Conservation (phyloP, 2,797 vertebrate species). For the Darevskia nairensis region DNA sequence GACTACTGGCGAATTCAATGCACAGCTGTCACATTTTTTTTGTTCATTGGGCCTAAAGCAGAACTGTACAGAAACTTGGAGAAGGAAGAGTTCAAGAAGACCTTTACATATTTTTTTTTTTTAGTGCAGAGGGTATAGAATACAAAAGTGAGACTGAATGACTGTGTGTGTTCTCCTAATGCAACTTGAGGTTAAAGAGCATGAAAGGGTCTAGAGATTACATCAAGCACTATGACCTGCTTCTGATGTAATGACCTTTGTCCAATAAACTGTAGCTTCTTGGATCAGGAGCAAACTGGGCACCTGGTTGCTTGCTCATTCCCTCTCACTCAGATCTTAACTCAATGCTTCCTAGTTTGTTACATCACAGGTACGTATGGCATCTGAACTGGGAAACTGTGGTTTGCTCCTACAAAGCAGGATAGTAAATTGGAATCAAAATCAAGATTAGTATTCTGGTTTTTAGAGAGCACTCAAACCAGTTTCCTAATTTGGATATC, state of each 20-base stretch:
- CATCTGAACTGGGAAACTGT: not conserved
- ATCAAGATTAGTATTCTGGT: not conserved
- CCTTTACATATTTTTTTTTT: not conserved
- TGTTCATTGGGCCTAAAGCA: not conserved
- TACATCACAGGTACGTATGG: not conserved
- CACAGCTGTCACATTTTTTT: not conserved
- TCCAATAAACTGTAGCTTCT: not conserved
- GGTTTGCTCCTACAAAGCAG: not conserved
- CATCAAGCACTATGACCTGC: not conserved
- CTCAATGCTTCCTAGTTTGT: not conserved
- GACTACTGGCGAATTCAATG: constrained; percentile 51
- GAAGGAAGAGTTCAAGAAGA: not conserved
- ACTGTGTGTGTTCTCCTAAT: not conserved
- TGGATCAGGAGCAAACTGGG: not conserved
- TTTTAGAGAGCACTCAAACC: not conserved
- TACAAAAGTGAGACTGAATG: not conserved
- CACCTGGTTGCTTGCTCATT: not conserved
- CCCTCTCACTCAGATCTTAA: not conserved
- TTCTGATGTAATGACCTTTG: not conserved
- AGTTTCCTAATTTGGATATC: not conserved
- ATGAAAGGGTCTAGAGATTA: not conserved
- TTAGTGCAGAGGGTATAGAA: not conserved
- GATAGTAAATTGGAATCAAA: not conserved
- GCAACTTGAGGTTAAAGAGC: not conserved
- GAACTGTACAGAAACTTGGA: constrained; percentile 11